These are phyloP conservation scores for Rhodinocichla rosea DNA, from an alignment of 2,113 vertebrate species.

Conservation along the genomic window DNA sequence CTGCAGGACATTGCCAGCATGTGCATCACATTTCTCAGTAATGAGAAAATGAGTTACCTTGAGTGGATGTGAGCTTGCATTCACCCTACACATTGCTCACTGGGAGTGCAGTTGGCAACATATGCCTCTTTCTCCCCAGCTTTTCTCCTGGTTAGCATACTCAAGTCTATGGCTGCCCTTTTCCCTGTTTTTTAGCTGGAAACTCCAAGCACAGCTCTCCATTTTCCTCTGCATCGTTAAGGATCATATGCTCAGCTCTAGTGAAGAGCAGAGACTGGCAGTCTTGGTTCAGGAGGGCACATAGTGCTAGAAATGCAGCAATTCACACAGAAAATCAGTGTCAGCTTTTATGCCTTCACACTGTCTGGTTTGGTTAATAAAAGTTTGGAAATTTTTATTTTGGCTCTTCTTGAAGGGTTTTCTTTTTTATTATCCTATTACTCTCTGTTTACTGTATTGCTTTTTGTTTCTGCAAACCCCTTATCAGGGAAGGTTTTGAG, in stretches of 20 bases:
- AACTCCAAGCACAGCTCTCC: not conserved
- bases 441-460: not conserved
- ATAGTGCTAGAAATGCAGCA: not conserved
- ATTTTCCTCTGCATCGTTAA: not conserved
- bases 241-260: not conserved
- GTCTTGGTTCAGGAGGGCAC: not conserved
- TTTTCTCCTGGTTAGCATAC: not conserved
- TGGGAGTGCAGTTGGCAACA: not conserved
- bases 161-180: not conserved
- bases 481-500: not conserved
- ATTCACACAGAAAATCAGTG: not conserved
- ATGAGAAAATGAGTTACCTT: not conserved
- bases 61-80: not conserved
- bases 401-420: not conserved
- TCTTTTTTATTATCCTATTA: not conserved
- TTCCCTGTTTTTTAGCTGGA: not conserved
- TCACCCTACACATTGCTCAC: rapidly evolving
- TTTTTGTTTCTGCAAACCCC: not conserved
- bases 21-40: not conserved
- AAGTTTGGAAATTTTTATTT: not conserved
- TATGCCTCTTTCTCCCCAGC: not conserved
- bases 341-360: not conserved
- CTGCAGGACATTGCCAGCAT: not conserved
- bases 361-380: not conserved
- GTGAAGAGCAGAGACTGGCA: not conserved